Conservation (phyloP, 2,797 vertebrate genomes). For the Dromococcyx pavoninus region DNA sequence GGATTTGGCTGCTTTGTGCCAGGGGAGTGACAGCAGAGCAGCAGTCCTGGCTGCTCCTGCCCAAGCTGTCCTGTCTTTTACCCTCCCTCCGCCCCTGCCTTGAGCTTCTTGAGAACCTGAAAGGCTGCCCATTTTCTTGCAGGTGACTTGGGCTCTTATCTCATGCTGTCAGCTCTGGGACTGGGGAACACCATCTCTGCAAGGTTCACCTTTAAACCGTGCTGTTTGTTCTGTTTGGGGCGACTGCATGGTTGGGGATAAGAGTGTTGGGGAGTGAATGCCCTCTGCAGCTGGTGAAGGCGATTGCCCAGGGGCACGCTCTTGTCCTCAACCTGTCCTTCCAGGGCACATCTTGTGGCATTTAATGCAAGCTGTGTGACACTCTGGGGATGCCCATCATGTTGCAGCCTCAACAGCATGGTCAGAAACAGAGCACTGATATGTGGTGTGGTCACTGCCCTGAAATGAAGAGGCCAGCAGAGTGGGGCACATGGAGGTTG, state of each 20-base stretch:
- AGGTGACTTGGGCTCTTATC: neutral
- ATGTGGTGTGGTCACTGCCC: rapidly evolving
- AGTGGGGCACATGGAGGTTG: rapidly evolving
- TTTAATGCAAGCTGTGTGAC: neutral
- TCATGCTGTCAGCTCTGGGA: neutral
- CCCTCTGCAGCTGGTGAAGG: neutral
- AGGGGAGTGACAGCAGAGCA: conserved; percentile 14
- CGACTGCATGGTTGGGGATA: neutral
- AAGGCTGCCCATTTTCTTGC: conserved; percentile 1
- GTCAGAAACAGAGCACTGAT: neutral
- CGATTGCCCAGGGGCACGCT: rapidly evolving
- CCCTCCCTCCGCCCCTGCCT: neutral
- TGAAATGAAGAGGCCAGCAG: neutral
- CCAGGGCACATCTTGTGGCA: neutral
- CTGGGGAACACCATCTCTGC: neutral
- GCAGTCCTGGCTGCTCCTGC: neutral
- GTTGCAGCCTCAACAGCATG: neutral
- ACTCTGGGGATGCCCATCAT: neutral
- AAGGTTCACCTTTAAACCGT: neutral
- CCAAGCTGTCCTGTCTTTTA: neutral
- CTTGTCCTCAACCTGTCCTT: neutral
- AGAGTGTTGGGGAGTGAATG: neutral
- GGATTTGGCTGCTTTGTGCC: conserved; percentile 52
- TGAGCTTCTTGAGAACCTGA: conserved; percentile 17
- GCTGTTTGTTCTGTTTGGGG: neutral